A percentile compares a stretch with the other conserved stretches of the same genome.
Conservation (phyloP, 2,888 invertebrate genomes). For the Phengaris arion region DNA sequence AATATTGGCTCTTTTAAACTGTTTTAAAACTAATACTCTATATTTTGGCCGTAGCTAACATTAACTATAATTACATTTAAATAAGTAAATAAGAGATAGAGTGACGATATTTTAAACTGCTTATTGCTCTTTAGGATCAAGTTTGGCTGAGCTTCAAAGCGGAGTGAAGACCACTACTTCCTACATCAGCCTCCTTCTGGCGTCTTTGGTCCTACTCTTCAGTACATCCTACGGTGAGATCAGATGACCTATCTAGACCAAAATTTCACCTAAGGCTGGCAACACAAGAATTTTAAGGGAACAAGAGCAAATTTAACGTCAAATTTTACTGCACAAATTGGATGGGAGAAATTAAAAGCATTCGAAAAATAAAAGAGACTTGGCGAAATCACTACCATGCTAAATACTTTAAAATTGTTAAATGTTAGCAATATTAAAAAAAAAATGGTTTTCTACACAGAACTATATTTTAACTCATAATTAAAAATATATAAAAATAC, state of each 20-base stretch:
- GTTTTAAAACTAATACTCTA: too few relatives aligned
- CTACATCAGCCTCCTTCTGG: slow-evolving; percentile 58
- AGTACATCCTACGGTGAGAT: slow-evolving; percentile 53
- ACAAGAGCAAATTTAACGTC: slow-evolving; percentile 41
- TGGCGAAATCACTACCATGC: neutral
- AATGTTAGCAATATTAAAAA: neutral
- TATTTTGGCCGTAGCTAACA: too few relatives aligned
- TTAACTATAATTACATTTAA: too few relatives aligned
- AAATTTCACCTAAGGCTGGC: slow-evolving; percentile 41
- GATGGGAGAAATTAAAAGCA: neutral
- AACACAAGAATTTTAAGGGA: slow-evolving; percentile 48
- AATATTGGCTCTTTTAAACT: too few relatives aligned
- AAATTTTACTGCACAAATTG: slow-evolving; percentile 14
- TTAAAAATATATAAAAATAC: neutral
- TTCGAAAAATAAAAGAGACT: neutral
- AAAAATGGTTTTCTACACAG: neutral
- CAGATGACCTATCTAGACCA: slow-evolving; percentile 60
- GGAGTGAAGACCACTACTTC: slow-evolving; percentile 68
- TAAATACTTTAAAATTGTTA: neutral
- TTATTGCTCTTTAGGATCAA: slow-evolving; percentile 57
- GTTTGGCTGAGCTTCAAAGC: slow-evolving; percentile 70
- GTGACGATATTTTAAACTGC: neutral
- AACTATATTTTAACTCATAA: neutral
- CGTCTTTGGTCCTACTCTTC: slow-evolving; percentile 54
- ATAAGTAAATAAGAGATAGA: too few relatives aligned